Evolutionary conservation across 2,797 vertebrate genomes (phyloP).

Genomic region (Falco novaeseelandiae): DNA sequence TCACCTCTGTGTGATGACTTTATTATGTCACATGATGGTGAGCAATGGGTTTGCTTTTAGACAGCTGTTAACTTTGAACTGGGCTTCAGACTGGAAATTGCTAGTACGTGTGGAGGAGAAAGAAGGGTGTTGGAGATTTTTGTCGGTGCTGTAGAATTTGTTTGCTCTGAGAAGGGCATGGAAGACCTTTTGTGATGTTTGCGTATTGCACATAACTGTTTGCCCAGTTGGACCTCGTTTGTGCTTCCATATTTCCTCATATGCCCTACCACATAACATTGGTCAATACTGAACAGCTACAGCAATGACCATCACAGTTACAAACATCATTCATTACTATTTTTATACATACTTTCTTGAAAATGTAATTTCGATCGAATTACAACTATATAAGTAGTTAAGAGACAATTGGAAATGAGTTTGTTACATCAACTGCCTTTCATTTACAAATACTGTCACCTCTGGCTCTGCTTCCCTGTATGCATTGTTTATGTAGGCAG

Average conservation of each 20-base stretch:
- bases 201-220: background rate
- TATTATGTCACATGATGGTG: background rate
- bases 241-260: background rate
- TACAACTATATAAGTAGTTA: background rate
- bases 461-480: background rate
- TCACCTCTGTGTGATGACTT: accelerated
- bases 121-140: background rate
- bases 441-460: background rate
- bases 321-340: background rate
- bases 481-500: background rate
- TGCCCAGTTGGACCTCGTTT: background rate
- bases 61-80: background rate
- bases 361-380: background rate
- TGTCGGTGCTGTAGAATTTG: background rate
- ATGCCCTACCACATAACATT: background rate
- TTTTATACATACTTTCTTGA: background rate
- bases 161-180: background rate
- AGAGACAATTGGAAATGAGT: background rate
- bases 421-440: background rate
- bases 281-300: background rate
- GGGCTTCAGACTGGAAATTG: background rate
- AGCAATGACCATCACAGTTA: background rate
- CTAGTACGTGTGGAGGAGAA: background rate
- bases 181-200: background rate
- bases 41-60: background rate